A percentile compares a stretch with the other conserved stretches of the same genome.
These are phyloP conservation scores for Trematocara marginatum DNA, from an alignment of 2,113 vertebrate genomes.

Conservation along the genomic window DNA sequence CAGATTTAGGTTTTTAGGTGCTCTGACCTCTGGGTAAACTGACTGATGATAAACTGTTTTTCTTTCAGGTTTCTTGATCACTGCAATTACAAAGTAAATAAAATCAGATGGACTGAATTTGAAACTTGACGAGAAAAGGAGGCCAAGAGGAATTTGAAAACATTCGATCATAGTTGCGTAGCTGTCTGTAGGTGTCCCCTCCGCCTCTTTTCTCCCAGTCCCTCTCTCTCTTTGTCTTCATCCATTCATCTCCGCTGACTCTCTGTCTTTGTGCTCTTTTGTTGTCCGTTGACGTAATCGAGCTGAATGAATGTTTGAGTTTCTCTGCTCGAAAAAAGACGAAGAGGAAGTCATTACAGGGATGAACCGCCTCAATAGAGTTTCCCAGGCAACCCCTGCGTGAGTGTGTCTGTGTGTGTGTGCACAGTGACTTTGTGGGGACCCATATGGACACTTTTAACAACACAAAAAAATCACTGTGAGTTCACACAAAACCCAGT, in stretches of 20 bases:
- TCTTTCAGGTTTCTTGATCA: neutral
- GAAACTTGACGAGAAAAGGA: neutral
- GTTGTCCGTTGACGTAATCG: conserved; percentile 42
- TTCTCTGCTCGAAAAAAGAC: conserved; percentile 33
- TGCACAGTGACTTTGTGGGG: neutral
- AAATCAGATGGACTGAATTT: neutral
- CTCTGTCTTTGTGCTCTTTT: conserved; percentile 31
- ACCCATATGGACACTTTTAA: neutral
- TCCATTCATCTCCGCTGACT: conserved; percentile 44
- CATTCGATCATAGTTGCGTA: neutral
- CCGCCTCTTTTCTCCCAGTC: neutral
- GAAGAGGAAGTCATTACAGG: conserved; percentile 43
- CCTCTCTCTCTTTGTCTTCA: conserved; percentile 3
- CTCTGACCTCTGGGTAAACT: neutral
- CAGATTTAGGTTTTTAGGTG: neutral
- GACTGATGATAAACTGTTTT: neutral
- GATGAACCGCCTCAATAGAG: neutral
- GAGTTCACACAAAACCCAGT: neutral
- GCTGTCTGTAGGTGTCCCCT: neutral
- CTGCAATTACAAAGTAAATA: neutral
- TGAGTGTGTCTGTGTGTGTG: neutral
- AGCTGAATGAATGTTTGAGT: conserved; percentile 62
- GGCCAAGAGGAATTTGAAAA: neutral
- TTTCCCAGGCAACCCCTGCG: conserved; percentile 1
- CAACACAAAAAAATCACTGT: neutral